A percentile compares a stretch with the other conserved stretches of the same genome.
Evolutionary conservation across 2,113 vertebrate species (phyloP).

Genomic region (Arizona elegans): DNA sequence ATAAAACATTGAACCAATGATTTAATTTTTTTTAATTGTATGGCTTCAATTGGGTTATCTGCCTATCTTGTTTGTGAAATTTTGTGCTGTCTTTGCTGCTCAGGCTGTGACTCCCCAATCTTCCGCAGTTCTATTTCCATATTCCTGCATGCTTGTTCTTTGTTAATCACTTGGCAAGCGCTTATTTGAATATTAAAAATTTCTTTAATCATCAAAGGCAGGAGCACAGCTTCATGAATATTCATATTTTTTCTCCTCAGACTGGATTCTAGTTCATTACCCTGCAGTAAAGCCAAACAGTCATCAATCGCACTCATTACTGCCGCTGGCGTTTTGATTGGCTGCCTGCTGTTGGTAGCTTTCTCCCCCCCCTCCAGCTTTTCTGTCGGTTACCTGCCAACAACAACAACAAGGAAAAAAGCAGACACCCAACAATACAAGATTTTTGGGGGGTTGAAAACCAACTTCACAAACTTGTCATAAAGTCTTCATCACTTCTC

Average conservation of each 20-base stretch:
- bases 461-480: constrained; percentile 84
- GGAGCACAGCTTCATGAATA: constrained; percentile 96
- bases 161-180: constrained; percentile 99
- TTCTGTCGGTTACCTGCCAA: constrained; percentile 77
- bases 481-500: constrained; percentile 62
- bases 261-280: constrained; percentile 98
- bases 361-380: constrained; percentile 57
- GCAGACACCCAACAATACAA: constrained; percentile 67
- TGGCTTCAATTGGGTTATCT: constrained; percentile 74
- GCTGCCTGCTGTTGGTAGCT: constrained; percentile 81
- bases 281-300: constrained; percentile 96
- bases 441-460: constrained; percentile 75
- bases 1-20: constrained; percentile 70
- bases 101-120: constrained; percentile 77
- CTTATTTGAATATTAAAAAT: constrained; percentile 99
- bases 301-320: constrained; percentile 92
- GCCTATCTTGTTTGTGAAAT: constrained; percentile 79
- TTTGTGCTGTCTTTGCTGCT: constrained; percentile 72
- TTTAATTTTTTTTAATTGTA: constrained; percentile 65
- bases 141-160: constrained; percentile 91
- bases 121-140: constrained; percentile 86
- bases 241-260: constrained; percentile 92
- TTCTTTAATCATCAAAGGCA: constrained; percentile 99
- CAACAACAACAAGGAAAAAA: constrained; percentile 53
- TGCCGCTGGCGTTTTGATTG: constrained; percentile 83